Percentiles rank a stretch among this genome's conserved stretches.
phyloP scores from a whole-genome alignment of 1,140 invertebrate genomes.

The Trigoniulus corallinus region DNA sequence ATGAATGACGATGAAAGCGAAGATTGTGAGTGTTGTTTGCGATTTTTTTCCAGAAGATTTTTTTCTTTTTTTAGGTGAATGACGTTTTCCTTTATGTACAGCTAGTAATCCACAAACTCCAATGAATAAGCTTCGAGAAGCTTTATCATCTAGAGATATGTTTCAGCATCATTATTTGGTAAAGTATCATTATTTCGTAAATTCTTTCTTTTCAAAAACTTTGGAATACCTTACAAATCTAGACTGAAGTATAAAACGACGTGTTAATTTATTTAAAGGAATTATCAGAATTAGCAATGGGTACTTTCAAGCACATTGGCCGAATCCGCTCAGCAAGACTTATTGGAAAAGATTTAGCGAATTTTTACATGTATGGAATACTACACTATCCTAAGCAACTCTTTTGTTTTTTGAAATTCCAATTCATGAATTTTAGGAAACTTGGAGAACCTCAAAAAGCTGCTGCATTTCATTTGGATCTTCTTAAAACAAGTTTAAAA shows the following conservation, averaged over 20 bases:
- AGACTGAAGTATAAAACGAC: too few species aligned
- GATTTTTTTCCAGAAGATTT: too few species aligned
- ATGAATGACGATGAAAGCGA: slow-evolving; percentile 38
- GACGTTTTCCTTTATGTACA: neutral
- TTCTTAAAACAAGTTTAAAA: slow-evolving; percentile 62
- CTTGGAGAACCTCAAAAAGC: slow-evolving; percentile 73
- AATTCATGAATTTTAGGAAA: slow-evolving; percentile 31
- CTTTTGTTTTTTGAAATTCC: neutral
- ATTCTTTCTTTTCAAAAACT: neutral
- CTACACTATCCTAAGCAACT: slow-evolving; percentile 1
- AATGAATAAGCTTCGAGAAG: slow-evolving; percentile 55
- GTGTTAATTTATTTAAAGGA: slow-evolving; percentile 40
- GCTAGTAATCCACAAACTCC: neutral
- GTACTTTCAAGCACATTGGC: slow-evolving; percentile 90
- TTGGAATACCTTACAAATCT: too few species aligned
- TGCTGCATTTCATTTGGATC: slow-evolving; percentile 68
- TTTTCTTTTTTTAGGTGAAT: slow-evolving; percentile 7
- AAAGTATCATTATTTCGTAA: slow-evolving; percentile 14
- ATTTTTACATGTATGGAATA: slow-evolving; percentile 54
- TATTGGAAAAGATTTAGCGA: slow-evolving; percentile 73
- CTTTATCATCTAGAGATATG: slow-evolving; percentile 69
- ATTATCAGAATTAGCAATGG: slow-evolving; percentile 83
- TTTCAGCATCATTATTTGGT: slow-evolving; percentile 80
- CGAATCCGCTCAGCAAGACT: slow-evolving; percentile 63
- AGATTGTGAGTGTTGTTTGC: slow-evolving; percentile 7